Conservation (phyloP, 2,888 invertebrate genomes). For the Melinaea menophilus region DNA sequence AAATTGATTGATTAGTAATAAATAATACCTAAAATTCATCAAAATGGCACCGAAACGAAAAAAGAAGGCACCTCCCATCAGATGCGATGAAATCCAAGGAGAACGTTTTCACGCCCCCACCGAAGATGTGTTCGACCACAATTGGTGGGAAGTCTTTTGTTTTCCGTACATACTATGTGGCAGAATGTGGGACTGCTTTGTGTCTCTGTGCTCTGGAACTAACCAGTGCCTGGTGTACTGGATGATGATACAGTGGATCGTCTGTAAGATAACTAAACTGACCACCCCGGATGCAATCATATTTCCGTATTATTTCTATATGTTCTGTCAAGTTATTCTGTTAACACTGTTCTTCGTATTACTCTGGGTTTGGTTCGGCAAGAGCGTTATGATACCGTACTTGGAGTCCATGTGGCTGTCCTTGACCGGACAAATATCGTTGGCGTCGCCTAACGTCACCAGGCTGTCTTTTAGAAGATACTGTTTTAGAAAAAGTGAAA, state of each 20-base stretch:
- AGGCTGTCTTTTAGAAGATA: conserved; percentile 54
- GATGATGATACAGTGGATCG: conserved; percentile 63
- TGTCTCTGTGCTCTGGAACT: conserved; percentile 54
- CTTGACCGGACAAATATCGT: conserved; percentile 27
- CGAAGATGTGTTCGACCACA: conserved; percentile 52
- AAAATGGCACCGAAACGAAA: conserved; percentile 47
- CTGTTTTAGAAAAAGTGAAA: conserved; percentile 65
- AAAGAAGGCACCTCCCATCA: conserved; percentile 36
- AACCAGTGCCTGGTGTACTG: conserved; percentile 63
- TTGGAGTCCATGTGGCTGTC: conserved; percentile 43
- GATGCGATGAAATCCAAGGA: conserved; percentile 46
- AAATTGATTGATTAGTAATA: conserved; percentile 5
- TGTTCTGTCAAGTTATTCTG: conserved; percentile 61
- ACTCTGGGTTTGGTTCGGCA: conserved; percentile 54
- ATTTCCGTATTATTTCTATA: conserved; percentile 65
- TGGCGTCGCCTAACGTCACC: conserved; percentile 25
- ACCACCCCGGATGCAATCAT: conserved; percentile 59
- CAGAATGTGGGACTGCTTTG: conserved; percentile 54
- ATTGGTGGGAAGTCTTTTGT: conserved; percentile 66
- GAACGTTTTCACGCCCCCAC: conserved; percentile 51
- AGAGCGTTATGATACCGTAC: conserved; percentile 49
- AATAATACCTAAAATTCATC: not conserved
- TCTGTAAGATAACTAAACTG: conserved; percentile 57
- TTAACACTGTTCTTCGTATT: conserved; percentile 46
- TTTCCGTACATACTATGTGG: conserved; percentile 60